Base-by-base conservation (phyloP, 2,888 invertebrate genomes). In the Phaonia tiefii region DNA sequence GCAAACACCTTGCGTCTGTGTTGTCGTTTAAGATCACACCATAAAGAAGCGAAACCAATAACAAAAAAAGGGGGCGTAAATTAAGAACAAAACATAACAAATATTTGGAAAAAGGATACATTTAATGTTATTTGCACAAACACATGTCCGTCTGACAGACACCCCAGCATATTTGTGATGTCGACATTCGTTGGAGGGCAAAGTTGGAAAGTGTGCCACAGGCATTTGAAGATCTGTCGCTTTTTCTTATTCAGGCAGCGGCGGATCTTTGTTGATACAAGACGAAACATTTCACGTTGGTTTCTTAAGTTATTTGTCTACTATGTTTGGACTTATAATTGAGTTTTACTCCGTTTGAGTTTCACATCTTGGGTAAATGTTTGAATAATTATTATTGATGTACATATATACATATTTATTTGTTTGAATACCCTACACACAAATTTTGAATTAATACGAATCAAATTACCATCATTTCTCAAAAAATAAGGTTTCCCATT, bases 31-130 rank as follows among this genome's bases (percentile, higher is more conserved):
- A 13, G 63, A 42, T 37, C 15, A 63, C 37, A 58, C 20, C 63
- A 42, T 22, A 66, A 26, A 26, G 66, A 22, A 25, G 54, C 60
- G 22, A 15, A 4, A 39, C 17, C 17, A 39, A 51, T n/a, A n/a
- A n/a, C n/a, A n/a, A n/a, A 42, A 63, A 58, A 65, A 65, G 51
- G 65, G 69, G 78, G 75, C 78, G 78, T 72, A 11, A 75, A 77
- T 75, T 74, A 49, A 26, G 22, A 73, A 25, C 20, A 69, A 75
- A 72, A 71, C 63, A 63, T 54, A 70, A 80, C 51, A 67, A 75
- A 75, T 67, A 79, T 78, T 75, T 75, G 42, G 42, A 17, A 17
- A 46, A 60, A 66, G 39, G 51, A 71, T 76, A 17, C 44, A 69
- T 66, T 56, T 66, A 56, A 66, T 65, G 44, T 17, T 63, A 49